Evolutionary conservation across 2,113 vertebrate genomes (phyloP), one percentile per base, ranked within the genome.

Genomic region (Mirounga angustirostris): DNA sequence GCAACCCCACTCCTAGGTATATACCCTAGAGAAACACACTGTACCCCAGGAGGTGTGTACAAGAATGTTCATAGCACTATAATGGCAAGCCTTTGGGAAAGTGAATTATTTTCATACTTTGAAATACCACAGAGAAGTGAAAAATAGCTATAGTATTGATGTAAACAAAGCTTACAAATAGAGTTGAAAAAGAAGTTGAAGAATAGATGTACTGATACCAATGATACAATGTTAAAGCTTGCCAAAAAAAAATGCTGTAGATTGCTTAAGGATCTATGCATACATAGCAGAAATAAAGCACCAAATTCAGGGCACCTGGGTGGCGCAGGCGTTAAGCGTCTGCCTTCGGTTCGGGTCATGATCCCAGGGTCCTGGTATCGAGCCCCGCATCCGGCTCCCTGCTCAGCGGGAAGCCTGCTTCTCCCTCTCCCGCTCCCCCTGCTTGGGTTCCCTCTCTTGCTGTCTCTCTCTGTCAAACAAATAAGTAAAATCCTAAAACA

Each of bases 1-100:
- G 43, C 12, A 81, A 40, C 80, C 84, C 61, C 56, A 80, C 59
- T 40, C 16, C 36, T n/a, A 87, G 15, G 7, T 82, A 50, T 71
- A 50, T 69, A n/a, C 26, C 24, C 22, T 76, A 79, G 54, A 21
- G 65, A 95, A 85, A 73, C 30, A 16, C 13, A 7, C 10, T 40
- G 21, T 33, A 84, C 10, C 69, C 24, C 63, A 65, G 56, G 36
- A 91, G 11, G 58, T 87, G 80, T 33, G 14, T 59, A 36, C 61
- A 80, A 65, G 69, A 84, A 94, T 74, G 33, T 78, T 91, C 54
- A 33, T 36, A 46, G 61, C 33, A 80, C 18, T 71, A 7, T 87
- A 58, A 73, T 52, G 46, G 67, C 46, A 91, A 87, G 63, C 50
- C 36, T 65, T 16, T 91, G 59, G 30, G 30, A 92, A 93, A 97